Evolutionary conservation across 2,888 invertebrate species (phyloP).

Genomic region (Phasia obesa): DNA sequence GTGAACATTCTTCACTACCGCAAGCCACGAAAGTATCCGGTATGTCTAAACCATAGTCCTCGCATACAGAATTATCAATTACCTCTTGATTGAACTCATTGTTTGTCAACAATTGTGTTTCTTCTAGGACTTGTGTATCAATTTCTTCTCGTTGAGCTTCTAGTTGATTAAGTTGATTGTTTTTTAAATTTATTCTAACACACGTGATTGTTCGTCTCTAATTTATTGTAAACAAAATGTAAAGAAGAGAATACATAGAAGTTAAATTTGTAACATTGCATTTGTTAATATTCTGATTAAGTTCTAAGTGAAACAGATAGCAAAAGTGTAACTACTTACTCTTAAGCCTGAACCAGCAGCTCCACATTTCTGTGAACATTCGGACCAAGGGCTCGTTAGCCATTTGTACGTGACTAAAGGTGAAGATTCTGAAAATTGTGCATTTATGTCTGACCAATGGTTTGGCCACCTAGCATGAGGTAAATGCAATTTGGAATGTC

Average conservation of each 20-base stretch:
- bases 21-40: slow-evolving; percentile 87
- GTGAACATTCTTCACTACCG: slow-evolving; percentile 88
- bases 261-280: slow-evolving; percentile 19
- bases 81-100: slow-evolving; percentile 82
- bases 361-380: slow-evolving; percentile 92
- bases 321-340: slow-evolving; percentile 75
- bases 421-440: slow-evolving; percentile 65
- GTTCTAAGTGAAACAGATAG: background rate
- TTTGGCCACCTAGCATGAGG: slow-evolving; percentile 78
- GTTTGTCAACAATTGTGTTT: slow-evolving; percentile 6
- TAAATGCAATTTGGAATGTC: slow-evolving; percentile 74
- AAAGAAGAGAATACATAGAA: slow-evolving; percentile 26
- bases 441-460: slow-evolving; percentile 68
- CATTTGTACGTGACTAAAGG: slow-evolving; percentile 87
- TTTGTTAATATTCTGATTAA: background rate
- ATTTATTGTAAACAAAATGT: slow-evolving; percentile 58
- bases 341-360: slow-evolving; percentile 85
- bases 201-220: slow-evolving; percentile 79
- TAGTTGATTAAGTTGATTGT: slow-evolving; percentile 37
- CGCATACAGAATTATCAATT: slow-evolving; percentile 87
- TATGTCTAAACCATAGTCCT: slow-evolving; percentile 87
- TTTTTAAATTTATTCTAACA: slow-evolving; percentile 72
- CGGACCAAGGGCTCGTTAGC: slow-evolving; percentile 92
- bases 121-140: slow-evolving; percentile 1
- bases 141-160: slow-evolving; percentile 4